Conservation (phyloP, 2,888 invertebrate species). For the Plutella xylostella region DNA sequence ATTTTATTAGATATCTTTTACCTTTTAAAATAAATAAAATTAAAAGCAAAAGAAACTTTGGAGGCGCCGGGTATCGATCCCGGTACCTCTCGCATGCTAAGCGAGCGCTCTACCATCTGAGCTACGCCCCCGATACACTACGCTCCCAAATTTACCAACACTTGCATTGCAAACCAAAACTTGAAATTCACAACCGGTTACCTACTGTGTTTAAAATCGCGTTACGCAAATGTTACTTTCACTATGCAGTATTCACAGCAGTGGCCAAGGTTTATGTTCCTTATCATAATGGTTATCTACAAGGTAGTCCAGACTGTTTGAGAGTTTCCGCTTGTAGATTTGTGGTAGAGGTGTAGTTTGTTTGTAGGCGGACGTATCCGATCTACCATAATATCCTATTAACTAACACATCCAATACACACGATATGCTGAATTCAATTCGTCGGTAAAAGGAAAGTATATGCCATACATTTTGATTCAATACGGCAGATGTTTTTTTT, state of each 20-base stretch:
- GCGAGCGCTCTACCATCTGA: slow-evolving; percentile 27
- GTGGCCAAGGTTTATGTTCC: slow-evolving; percentile 6
- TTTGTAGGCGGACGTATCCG: no score
- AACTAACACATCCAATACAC: no score
- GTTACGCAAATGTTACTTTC: slow-evolving; percentile 1
- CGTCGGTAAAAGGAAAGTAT: no score
- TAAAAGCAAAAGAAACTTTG: background rate
- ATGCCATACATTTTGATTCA: no score
- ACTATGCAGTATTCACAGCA: slow-evolving; percentile 5
- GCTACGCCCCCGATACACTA: slow-evolving; percentile 21
- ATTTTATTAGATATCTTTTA: no score
- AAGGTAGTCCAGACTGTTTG: slow-evolving; percentile 7
- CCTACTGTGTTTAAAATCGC: background rate
- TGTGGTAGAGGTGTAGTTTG: no score
- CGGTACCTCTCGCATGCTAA: slow-evolving; percentile 26
- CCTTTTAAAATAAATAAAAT: background rate
- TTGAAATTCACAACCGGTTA: background rate
- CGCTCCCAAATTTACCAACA: background rate
- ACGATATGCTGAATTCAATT: no score
- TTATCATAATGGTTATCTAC: slow-evolving; percentile 18
- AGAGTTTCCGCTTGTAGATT: background rate
- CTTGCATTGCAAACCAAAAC: background rate
- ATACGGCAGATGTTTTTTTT: no score
- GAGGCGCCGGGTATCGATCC: slow-evolving; percentile 38
- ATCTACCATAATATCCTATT: no score